These are phyloP conservation scores for Parasteatoda tepidariorum DNA, from an alignment of 1,140 invertebrate genomes.

Conservation along the genomic window DNA sequence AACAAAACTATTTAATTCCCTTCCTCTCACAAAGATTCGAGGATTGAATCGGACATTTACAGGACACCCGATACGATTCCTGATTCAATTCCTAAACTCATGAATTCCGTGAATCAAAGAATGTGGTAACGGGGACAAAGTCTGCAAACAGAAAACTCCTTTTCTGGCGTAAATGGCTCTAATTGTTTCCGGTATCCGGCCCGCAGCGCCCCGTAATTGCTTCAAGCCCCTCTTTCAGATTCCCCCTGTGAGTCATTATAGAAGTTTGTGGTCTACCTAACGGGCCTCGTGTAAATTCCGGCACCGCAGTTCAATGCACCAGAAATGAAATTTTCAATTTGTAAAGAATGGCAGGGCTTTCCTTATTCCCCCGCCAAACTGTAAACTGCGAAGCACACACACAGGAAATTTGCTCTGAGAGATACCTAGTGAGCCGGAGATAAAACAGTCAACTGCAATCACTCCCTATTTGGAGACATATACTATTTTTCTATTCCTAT, in stretches of 20 bases:
- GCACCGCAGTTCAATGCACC: not conserved
- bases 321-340: slow-evolving; percentile 40
- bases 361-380: not conserved
- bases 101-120: not conserved
- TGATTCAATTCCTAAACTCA: not conserved
- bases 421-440: not conserved
- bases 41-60: not conserved
- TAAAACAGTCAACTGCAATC: not conserved
- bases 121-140: not conserved
- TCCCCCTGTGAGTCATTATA: slow-evolving; percentile 14
- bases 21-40: not conserved
- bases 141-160: slow-evolving; percentile 1
- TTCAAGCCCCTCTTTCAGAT: not conserved
- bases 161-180: slow-evolving; percentile 33
- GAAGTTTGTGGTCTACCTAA: slow-evolving; percentile 21
- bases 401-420: not conserved
- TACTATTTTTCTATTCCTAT: too few species aligned
- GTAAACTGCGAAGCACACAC: not conserved
- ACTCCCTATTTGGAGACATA: too few species aligned
- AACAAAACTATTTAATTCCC: not conserved
- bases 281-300: not conserved
- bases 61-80: not conserved
- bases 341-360: not conserved
- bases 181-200: slow-evolving; percentile 49
- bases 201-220: slow-evolving; percentile 28